Percentiles rank a stretch among this genome's conserved stretches.
These are phyloP conservation scores for Thymelicus sylvestris DNA, from an alignment of 2,888 invertebrate genomes.

Conservation along the genomic window DNA sequence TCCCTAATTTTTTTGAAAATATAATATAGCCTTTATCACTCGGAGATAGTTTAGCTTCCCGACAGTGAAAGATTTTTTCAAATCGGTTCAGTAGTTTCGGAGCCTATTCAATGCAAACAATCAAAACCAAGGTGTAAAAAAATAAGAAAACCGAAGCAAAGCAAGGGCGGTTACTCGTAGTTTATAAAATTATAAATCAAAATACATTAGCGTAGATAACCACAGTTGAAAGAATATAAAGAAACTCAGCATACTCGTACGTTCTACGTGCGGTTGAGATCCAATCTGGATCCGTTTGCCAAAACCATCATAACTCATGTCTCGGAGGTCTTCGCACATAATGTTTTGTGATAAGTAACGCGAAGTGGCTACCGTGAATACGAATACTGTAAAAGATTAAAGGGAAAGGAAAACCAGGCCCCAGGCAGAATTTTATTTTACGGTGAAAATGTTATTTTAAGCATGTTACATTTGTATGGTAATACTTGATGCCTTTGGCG, in stretches of 20 bases:
- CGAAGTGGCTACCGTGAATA: slow-evolving; percentile 30
- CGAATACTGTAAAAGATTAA: slow-evolving; percentile 24
- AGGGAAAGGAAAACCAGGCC: background rate
- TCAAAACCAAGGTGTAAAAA: too few relatives aligned
- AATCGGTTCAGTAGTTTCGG: too few relatives aligned
- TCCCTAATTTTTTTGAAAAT: too few relatives aligned
- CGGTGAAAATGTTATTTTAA: background rate
- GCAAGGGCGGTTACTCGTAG: too few relatives aligned
- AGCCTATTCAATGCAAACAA: too few relatives aligned
- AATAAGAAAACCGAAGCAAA: too few relatives aligned
- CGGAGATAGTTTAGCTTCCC: too few relatives aligned
- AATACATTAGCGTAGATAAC: slow-evolving; percentile 4
- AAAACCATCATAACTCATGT: slow-evolving; percentile 35
- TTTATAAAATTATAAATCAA: background rate
- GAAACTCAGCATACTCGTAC: slow-evolving; percentile 15
- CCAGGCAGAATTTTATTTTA: background rate
- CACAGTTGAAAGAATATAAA: slow-evolving; percentile 18
- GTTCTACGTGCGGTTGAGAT: slow-evolving; percentile 26
- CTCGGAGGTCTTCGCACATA: slow-evolving; percentile 27
- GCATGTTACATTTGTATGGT: too few relatives aligned
- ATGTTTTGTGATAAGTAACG: slow-evolving; percentile 33
- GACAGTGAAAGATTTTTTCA: too few relatives aligned
- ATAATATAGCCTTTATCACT: too few relatives aligned
- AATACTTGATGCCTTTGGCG: too few relatives aligned
- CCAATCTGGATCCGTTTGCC: slow-evolving; percentile 25